A percentile compares a stretch with the other conserved stretches of the same genome.
These are phyloP conservation scores for Scaptomyza polygonia DNA, from an alignment of 2,888 invertebrate genomes.

Conservation along the genomic window DNA sequence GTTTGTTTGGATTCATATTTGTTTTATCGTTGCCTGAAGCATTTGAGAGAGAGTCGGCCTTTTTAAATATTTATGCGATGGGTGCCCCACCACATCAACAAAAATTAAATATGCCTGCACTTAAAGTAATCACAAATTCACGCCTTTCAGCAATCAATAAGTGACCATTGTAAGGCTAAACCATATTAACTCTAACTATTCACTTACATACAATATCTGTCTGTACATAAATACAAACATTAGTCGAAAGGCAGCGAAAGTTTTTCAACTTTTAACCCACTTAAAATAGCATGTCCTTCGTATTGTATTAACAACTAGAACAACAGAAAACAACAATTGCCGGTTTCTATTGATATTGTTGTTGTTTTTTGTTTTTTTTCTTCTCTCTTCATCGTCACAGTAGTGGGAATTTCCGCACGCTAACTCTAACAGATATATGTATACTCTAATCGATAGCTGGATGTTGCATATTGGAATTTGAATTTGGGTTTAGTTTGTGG, in stretches of 20 bases:
- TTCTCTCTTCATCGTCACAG: conserved; percentile 20
- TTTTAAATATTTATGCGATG: conserved; percentile 16
- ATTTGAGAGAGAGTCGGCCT: not conserved
- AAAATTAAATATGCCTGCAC: conserved; percentile 45
- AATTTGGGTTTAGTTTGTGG: conserved; percentile 20
- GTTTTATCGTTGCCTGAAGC: not conserved
- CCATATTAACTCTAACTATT: conserved; percentile 29
- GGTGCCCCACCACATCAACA: not conserved
- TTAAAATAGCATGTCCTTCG: conserved; percentile 80
- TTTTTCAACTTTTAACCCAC: conserved; percentile 77
- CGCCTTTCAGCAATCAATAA: conserved; percentile 63
- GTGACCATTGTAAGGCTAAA: conserved; percentile 20
- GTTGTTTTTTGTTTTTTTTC: conserved; percentile 20
- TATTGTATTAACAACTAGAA: conserved; percentile 58
- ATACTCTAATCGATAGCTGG: conserved; percentile 59
- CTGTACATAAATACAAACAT: not conserved
- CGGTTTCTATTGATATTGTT: conserved; percentile 19
- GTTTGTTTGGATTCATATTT: not conserved
- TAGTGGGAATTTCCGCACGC: conserved; percentile 70
- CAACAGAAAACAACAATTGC: conserved; percentile 23
- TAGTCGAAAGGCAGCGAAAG: conserved; percentile 32
- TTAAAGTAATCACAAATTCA: conserved; percentile 17
- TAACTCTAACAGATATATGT: conserved; percentile 34
- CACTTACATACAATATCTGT: not conserved
- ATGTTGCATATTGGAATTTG: not conserved